Conservation (phyloP, 2,113 vertebrate species). For the Galbula dea region DNA sequence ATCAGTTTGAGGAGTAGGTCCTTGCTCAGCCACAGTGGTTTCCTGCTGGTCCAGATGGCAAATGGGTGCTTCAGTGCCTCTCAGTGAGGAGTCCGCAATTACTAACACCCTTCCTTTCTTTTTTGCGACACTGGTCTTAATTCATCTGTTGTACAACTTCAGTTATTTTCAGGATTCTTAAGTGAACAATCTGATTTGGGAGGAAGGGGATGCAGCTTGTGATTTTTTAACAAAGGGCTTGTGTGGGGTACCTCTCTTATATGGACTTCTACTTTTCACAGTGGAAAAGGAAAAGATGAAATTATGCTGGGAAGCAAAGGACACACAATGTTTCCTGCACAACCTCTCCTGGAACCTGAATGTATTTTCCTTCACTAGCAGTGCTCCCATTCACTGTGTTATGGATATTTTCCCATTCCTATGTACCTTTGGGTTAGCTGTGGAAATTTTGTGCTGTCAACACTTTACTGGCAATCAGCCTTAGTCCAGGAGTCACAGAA, state of each 20-base stretch:
- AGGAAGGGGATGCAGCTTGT: background rate
- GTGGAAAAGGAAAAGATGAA: background rate
- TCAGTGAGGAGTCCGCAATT: no score
- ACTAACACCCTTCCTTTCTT: no score
- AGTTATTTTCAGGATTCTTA: background rate
- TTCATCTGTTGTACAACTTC: no score
- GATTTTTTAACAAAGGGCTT: background rate
- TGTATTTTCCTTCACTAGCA: background rate
- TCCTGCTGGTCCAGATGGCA: no score
- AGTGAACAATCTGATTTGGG: background rate
- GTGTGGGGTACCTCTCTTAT: background rate
- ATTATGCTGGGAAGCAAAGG: background rate
- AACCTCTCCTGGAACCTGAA: background rate
- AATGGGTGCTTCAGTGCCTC: no score
- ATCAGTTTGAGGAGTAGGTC: no score
- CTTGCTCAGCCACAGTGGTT: no score
- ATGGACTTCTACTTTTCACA: background rate
- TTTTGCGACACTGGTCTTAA: no score
- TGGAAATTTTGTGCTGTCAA: background rate
- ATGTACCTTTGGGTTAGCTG: background rate
- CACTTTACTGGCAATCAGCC: background rate
- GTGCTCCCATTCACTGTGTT: background rate
- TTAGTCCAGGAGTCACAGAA: background rate
- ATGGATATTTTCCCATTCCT: background rate
- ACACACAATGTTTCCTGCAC: background rate